Base-by-base conservation (phyloP, 2,113 vertebrate species). In the Mohoua ochrocephala region DNA sequence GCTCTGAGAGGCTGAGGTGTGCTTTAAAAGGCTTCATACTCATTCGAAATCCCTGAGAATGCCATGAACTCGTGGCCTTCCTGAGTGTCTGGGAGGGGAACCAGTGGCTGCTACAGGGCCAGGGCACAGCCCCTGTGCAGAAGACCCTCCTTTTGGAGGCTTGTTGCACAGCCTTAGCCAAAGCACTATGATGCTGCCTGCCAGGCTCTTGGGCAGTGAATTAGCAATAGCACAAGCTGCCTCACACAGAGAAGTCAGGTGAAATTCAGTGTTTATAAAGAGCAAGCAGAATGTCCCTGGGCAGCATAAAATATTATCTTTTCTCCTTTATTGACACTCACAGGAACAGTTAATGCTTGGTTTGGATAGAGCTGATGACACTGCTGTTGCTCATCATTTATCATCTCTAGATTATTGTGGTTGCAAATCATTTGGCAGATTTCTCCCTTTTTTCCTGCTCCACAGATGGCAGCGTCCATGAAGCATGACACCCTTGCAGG, bases 1-100 rank as follows among this genome's bases (percentile, higher is more conserved):
- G 37, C 64, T 70, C 15, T 49, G 13, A 50, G 0, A 1, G 24
- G 41, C 3, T 69, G 54, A 77, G 63, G 31, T 31, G 17, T n/a
- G 13, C 31, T 61, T 78, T 41, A 23, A 78, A 89, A 52, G 24
- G 17, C 47, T 78, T 67, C 23, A 13, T 15, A n/a, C 35, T 50
- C 50, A 19, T 45, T 65, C 1, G 4, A 67, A 77, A 50, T 27
- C 30, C 24, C 11, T 9, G 30, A 60, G 27, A 68, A 79, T 1
- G 5, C 56, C 1, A 2, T 4, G 53, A 1, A 5, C 13, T 84
- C 41, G 37, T 70, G 70, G 41, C 49, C 14, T 50, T 49, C 39
- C 52, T 0, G 0, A 69, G 59, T 1, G 1, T 24, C 39, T 0
- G 0, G 22, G 42, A 78, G 30, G 15, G 37, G 11, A 49, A 49